These are phyloP conservation scores for Rhinoderma darwinii DNA, from an alignment of 2,113 vertebrate species.

Conservation along the genomic window DNA sequence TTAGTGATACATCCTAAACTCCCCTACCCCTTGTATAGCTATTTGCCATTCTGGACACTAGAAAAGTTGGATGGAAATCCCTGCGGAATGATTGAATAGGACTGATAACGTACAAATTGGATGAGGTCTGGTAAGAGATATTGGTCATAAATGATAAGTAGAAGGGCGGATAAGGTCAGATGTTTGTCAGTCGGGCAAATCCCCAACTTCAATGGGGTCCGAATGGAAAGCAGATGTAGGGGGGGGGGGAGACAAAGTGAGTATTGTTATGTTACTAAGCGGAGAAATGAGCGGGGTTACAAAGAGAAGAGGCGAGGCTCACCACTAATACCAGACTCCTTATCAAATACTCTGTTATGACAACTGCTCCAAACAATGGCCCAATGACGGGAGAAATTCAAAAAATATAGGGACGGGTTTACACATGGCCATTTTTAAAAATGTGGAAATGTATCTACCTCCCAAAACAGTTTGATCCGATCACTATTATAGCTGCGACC, in stretches of 20 bases:
- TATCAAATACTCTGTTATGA: constrained; percentile 1
- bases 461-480: neutral
- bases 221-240: constrained; percentile 48
- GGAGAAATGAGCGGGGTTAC: neutral
- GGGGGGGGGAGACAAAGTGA: constrained; percentile 46
- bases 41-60: neutral
- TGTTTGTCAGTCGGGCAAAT: constrained; percentile 38
- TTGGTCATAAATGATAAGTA: neutral
- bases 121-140: neutral
- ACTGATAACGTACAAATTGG: neutral
- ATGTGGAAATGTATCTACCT: neutral
- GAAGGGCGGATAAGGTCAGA: constrained; percentile 43
- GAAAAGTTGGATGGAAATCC: neutral
- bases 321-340: neutral
- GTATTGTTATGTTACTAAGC: constrained; percentile 42
- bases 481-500: too few relatives aligned
- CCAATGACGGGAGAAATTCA: neutral
- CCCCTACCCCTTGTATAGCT: too few relatives aligned
- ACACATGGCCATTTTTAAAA: neutral
- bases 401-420: neutral
- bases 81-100: too few relatives aligned
- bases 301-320: neutral
- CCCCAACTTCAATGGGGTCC: constrained; percentile 40
- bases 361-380: neutral
- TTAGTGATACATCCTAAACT: too few relatives aligned